Evolutionary conservation across 2,797 vertebrate species (phyloP), one percentile per base, ranked within the genome.

Genomic region (Pteronotus mesoamericanus): DNA sequence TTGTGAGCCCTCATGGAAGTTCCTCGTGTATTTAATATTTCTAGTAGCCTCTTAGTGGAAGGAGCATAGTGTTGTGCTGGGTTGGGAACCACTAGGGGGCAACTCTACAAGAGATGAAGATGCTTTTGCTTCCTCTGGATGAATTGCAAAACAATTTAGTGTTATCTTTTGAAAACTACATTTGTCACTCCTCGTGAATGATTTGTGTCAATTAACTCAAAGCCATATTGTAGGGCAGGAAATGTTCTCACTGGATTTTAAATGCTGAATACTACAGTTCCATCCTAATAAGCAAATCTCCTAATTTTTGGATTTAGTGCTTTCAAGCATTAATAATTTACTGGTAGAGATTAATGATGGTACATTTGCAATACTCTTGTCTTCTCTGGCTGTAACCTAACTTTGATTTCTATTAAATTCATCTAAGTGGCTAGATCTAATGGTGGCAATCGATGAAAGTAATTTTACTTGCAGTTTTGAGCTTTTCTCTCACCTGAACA

Each of bases 201-300:
- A 94, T 68, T 89, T 74, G 72, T 18, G 95, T 89, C 87, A 74
- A 55, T 86, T 68, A 91, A 89, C 77, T 61, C 61, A 75, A 77
- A 74, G 64, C 22, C 64, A 86, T 61, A 74, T 21, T 19, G 0
- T 7, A 88, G 59, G 53, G 32, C 83, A 89, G 61, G 46, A 32
- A 75, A 12, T 91, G 91, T 57, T 93, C 59, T 93, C 37, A 12
- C 68, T 86, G 39, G 59, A 48, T 93, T 88, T 94, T 93, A 93
- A 94, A 83, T 92, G 80, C 18, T 42, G 46, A 78, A 74, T 64
- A 82, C 21, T 79, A 9, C 6, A 32, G 46, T 64, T 95, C 19
- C 68, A 39, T 93, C 61, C 46, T 32, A 29, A 46, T 75, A 61
- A 88, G 34, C n/a, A 34, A 26, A 48, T 9, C 44, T 86, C 34